Percentiles rank a stretch among this genome's conserved stretches.
Conservation (phyloP, 2,113 vertebrate species). For the Lophotis ruficrista region DNA sequence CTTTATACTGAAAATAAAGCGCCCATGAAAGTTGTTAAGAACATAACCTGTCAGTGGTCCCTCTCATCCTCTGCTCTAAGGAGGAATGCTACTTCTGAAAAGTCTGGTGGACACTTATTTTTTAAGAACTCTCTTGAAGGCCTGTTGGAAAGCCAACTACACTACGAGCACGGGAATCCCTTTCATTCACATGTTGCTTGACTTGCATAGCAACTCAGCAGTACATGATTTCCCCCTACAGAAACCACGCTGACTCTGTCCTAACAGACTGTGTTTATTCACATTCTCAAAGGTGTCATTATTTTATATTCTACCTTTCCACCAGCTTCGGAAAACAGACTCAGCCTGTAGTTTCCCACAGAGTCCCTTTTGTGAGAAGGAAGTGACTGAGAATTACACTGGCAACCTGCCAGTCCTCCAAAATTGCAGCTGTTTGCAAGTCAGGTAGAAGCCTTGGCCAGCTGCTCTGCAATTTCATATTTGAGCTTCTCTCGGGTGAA, state of each 20-base stretch:
- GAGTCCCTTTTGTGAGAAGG: not conserved
- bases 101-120: not conserved
- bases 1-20: not conserved
- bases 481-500: not conserved
- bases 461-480: not conserved
- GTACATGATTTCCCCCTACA: not conserved
- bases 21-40: not conserved
- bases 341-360: not conserved
- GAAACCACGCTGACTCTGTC: not conserved
- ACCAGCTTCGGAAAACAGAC: not conserved
- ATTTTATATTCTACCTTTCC: not conserved
- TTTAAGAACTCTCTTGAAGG: not conserved
- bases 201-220: not conserved
- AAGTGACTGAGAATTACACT: not conserved
- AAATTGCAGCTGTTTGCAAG: fast-evolving
- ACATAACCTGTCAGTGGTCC: not conserved
- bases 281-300: not conserved
- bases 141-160: not conserved
- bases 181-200: not conserved
- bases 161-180: not conserved
- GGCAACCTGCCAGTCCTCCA: not conserved
- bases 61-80: not conserved
- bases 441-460: not conserved
- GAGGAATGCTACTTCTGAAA: not conserved
- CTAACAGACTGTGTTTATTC: not conserved